phyloP scores from a whole-genome alignment of 2,797 vertebrate genomes.

The Ceyx erithaca region DNA sequence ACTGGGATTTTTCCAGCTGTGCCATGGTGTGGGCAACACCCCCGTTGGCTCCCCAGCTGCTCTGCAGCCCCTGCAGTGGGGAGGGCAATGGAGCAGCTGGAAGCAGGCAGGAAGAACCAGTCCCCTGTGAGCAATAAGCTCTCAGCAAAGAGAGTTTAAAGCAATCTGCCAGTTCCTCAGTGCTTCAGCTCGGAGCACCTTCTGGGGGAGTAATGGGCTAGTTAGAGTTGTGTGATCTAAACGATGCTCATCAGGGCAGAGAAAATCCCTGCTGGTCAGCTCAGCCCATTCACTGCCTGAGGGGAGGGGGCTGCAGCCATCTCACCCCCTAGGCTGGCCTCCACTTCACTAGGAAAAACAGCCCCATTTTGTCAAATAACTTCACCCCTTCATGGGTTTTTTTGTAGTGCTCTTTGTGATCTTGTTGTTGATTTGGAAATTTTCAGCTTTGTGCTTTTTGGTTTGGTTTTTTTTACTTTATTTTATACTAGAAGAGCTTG shows the following conservation, averaged over 20 bases:
- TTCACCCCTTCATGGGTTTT: not conserved
- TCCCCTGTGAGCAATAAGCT: conserved; percentile 23
- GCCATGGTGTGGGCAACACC: not conserved
- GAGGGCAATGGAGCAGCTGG: conserved; percentile 31
- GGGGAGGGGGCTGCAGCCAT: not conserved
- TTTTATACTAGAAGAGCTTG: not conserved
- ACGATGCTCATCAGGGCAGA: not conserved
- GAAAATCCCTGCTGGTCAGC: not conserved
- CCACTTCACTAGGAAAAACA: not conserved
- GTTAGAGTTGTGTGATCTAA: conserved; percentile 40
- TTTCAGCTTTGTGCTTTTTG: not conserved
- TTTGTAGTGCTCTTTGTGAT: not conserved
- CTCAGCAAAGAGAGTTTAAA: conserved; percentile 25
- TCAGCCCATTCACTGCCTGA: not conserved
- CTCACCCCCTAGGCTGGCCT: not conserved
- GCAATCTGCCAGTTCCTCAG: conserved; percentile 27
- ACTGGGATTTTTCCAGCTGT: not conserved
- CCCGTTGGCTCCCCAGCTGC: not conserved
- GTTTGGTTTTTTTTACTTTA: not conserved
- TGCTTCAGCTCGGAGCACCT: not conserved
- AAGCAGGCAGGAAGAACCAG: conserved; percentile 1
- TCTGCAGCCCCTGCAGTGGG: not conserved
- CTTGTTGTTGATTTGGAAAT: not conserved
- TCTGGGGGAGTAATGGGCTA: conserved; percentile 17
- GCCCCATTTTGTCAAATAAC: not conserved